Conservation (phyloP, 2,888 invertebrate genomes). For the Lathronympha strigana region DNA sequence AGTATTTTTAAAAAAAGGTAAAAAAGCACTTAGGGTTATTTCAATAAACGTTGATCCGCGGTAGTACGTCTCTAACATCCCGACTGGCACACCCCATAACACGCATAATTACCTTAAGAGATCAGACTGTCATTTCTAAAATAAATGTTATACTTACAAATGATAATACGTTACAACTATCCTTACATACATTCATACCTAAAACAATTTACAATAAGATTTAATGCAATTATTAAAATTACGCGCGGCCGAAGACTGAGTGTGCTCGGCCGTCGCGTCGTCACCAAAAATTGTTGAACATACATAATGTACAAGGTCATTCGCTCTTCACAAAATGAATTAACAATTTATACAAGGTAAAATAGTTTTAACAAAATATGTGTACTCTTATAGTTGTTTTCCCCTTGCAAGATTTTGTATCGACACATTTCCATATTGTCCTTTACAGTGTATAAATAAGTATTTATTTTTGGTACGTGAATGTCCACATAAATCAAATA, state of each 20-base stretch:
- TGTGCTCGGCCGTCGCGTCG: conserved; percentile 46
- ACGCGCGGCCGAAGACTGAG: conserved; percentile 54
- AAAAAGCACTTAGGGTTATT: no score
- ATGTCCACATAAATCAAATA: conserved; percentile 69
- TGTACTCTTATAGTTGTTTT: conserved; percentile 61
- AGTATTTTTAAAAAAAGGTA: not conserved
- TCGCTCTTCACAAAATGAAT: conserved; percentile 70
- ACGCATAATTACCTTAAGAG: conserved; percentile 77
- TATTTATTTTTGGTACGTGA: conserved; percentile 73
- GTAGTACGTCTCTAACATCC: conserved; percentile 46
- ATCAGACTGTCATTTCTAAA: conserved; percentile 81
- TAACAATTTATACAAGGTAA: conserved; percentile 72
- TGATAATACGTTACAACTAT: conserved; percentile 78
- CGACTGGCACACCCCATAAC: conserved; percentile 58
- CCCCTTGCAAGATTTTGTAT: conserved; percentile 53
- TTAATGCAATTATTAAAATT: conserved; percentile 64
- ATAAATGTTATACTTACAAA: conserved; percentile 77
- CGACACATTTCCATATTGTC: conserved; percentile 62
- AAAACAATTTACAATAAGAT: conserved; percentile 78
- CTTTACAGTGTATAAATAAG: conserved; percentile 55
- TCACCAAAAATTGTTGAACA: conserved; percentile 42
- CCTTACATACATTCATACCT: conserved; percentile 77
- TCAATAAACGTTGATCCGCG: not conserved
- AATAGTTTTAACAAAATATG: conserved; percentile 76
- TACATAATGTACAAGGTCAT: conserved; percentile 68